A percentile compares a stretch with the other conserved stretches of the same genome.
Conservation (phyloP, 2,888 invertebrate species). For the Xylocampa areola region DNA sequence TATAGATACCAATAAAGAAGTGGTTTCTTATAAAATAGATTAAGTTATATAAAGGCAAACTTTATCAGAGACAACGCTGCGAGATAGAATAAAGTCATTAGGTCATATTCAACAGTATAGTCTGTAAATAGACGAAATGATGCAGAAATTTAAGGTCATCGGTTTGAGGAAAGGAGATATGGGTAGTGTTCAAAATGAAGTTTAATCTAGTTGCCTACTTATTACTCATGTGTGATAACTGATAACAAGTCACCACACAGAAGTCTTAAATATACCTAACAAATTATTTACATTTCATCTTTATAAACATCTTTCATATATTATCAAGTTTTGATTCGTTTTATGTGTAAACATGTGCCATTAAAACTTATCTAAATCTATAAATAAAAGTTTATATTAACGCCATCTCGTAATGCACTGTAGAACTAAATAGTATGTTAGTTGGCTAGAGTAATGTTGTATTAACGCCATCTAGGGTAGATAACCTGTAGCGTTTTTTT, state of each 20-base stretch:
- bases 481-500: constrained; percentile 82
- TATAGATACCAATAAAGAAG: no score
- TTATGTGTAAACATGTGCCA: constrained; percentile 54
- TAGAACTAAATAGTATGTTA: constrained; percentile 52
- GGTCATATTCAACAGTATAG: no score
- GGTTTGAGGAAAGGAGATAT: constrained; percentile 4
- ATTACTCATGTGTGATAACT: constrained; percentile 26
- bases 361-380: constrained; percentile 45
- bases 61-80: no score
- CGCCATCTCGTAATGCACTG: constrained; percentile 71
- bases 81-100: no score
- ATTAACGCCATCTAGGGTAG: constrained; percentile 73
- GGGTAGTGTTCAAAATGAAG: constrained; percentile 7
- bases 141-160: no score
- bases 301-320: constrained; percentile 61
- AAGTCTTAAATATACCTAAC: constrained; percentile 42
- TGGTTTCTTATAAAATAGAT: no score
- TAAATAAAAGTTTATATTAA: constrained; percentile 41
- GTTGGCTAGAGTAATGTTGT: constrained; percentile 18
- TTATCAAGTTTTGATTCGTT: constrained; percentile 53
- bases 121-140: no score
- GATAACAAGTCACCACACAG: constrained; percentile 25
- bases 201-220: constrained; percentile 31
- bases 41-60: no score
- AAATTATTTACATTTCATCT: constrained; percentile 59